These are phyloP conservation scores for Scolopax mira DNA, from an alignment of 2,113 vertebrate genomes.

Conservation along the genomic window DNA sequence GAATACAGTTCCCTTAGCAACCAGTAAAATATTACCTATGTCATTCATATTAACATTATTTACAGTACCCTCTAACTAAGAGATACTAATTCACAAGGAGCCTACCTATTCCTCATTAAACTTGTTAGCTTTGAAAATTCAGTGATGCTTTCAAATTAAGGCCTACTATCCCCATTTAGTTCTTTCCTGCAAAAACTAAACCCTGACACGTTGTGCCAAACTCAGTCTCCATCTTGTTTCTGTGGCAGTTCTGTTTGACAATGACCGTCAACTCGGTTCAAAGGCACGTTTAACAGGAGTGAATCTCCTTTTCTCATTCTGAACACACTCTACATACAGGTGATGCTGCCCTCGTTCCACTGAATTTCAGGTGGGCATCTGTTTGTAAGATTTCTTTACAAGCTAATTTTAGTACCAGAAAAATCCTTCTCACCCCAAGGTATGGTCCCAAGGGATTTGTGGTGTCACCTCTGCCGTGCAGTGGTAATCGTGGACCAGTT, in stretches of 20 bases:
- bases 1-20: conserved; percentile 58
- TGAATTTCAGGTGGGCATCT: background rate
- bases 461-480: too few species aligned
- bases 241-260: background rate
- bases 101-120: background rate
- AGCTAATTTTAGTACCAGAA: background rate
- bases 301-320: background rate
- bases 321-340: background rate
- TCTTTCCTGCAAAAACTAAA: background rate
- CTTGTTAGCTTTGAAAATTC: background rate
- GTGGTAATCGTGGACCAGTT: background rate
- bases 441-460: background rate
- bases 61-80: conserved; percentile 8
- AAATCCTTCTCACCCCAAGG: background rate
- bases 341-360: background rate
- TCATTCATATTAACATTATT: conserved; percentile 52
- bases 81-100: conserved; percentile 14
- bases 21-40: conserved; percentile 36
- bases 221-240: background rate
- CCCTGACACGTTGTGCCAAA: background rate
- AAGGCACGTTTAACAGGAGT: background rate
- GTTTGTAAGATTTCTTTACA: background rate
- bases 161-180: background rate
- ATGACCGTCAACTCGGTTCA: background rate
- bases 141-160: background rate